Percentiles rank a stretch among this genome's conserved stretches.
phyloP scores from a whole-genome alignment of 2,888 invertebrate species.

The Anoncus sp. region DNA sequence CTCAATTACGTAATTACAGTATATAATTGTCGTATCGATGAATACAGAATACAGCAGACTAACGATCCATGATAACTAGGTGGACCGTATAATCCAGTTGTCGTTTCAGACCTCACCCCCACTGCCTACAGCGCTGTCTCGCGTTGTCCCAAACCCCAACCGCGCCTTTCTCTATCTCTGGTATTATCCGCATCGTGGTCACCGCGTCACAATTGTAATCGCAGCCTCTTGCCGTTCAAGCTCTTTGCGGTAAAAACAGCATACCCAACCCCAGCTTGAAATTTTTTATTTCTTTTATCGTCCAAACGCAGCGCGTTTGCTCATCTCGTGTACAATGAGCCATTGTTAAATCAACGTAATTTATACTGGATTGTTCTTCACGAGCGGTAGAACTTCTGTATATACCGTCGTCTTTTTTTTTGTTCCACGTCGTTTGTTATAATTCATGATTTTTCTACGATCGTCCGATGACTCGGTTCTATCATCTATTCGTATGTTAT shows the following conservation, averaged over 20 bases:
- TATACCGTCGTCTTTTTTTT: constrained; percentile 11
- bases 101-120: constrained; percentile 14
- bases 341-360: constrained; percentile 71
- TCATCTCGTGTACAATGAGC: constrained; percentile 52
- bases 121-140: neutral
- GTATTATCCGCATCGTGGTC: constrained; percentile 23
- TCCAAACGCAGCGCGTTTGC: constrained; percentile 31
- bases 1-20: constrained; percentile 32
- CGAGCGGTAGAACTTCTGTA: constrained; percentile 19
- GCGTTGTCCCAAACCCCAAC: constrained; percentile 10
- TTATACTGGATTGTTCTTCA: constrained; percentile 73
- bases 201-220: constrained; percentile 31
- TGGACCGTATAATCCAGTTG: constrained; percentile 30
- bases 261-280: neutral
- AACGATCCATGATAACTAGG: constrained; percentile 46
- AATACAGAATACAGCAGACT: constrained; percentile 24
- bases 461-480: neutral
- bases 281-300: constrained; percentile 38
- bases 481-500: no score
- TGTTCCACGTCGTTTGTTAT: constrained; percentile 3
- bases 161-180: constrained; percentile 8
- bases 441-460: constrained; percentile 8
- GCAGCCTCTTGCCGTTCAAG: constrained; percentile 10
- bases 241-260: constrained; percentile 32
- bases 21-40: constrained; percentile 40